phyloP scores from a whole-genome alignment of 2,888 invertebrate genomes.

The Cephus pulcher region DNA sequence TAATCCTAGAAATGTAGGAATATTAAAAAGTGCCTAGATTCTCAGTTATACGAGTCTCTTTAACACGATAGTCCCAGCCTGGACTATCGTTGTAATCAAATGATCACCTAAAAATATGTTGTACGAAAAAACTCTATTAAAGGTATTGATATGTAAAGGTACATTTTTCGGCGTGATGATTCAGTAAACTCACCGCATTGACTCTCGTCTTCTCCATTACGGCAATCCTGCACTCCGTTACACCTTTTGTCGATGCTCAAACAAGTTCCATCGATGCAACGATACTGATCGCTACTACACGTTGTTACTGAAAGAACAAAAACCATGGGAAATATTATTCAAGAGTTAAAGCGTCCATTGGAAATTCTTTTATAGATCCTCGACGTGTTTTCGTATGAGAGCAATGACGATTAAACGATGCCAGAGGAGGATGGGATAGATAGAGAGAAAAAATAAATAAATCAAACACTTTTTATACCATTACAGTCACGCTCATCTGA shows the following conservation, averaged over 20 bases:
- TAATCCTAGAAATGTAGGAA: not conserved
- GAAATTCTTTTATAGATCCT: not conserved
- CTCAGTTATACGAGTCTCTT: not conserved
- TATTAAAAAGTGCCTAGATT: not conserved
- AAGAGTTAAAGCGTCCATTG: not conserved
- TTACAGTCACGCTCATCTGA: constrained; percentile 72
- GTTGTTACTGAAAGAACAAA: constrained; percentile 56
- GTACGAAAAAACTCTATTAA: not conserved
- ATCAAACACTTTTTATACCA: constrained; percentile 38
- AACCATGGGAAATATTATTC: not conserved
- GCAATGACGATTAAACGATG: not conserved
- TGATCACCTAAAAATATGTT: not conserved
- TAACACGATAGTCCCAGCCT: not conserved
- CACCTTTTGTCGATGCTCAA: constrained; percentile 68
- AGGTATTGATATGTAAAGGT: not conserved
- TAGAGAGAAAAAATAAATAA: constrained; percentile 25
- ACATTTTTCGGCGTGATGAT: not conserved
- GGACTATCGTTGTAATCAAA: not conserved
- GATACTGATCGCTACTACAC: constrained; percentile 69
- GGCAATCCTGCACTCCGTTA: constrained; percentile 69
- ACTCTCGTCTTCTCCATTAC: constrained; percentile 71
- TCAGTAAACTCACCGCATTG: constrained; percentile 64
- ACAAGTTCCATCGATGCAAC: constrained; percentile 71
- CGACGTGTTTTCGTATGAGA: not conserved
- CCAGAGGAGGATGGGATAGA: not conserved